These are phyloP conservation scores for Odontesthes bonariensis DNA, from an alignment of 2,113 vertebrate genomes.

Conservation along the genomic window DNA sequence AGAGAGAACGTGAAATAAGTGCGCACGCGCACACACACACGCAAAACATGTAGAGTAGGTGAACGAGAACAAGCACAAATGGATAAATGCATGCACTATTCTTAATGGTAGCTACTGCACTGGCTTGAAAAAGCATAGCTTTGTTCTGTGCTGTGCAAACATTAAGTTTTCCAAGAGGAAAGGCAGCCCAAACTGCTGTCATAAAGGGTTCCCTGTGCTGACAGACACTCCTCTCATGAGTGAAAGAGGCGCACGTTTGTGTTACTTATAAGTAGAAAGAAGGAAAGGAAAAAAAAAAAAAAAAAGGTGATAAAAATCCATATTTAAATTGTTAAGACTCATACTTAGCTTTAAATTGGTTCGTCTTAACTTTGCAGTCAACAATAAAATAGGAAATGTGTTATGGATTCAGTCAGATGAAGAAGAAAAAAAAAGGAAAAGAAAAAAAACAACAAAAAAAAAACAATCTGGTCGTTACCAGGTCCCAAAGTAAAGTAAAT, in stretches of 20 bases:
- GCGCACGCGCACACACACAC: background rate
- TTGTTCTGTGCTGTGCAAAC: slow-evolving; percentile 55
- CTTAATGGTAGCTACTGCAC: slow-evolving; percentile 3
- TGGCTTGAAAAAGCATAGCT: slow-evolving; percentile 5
- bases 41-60: background rate
- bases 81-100: background rate
- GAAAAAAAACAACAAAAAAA: too few species aligned
- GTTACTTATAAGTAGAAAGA: slow-evolving; percentile 6
- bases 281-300: background rate
- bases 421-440: too few species aligned
- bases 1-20: background rate
- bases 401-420: too few species aligned
- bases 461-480: too few species aligned
- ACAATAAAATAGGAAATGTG: too few species aligned
- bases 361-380: too few species aligned
- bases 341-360: too few species aligned
- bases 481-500: too few species aligned
- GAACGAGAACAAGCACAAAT: background rate
- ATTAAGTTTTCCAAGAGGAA: slow-evolving; percentile 41
- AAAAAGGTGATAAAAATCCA: background rate
- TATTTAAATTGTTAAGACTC: background rate
- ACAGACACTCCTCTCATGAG: slow-evolving; percentile 2
- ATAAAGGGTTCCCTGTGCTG: slow-evolving; percentile 53
- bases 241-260: slow-evolving; percentile 2
- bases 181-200: slow-evolving; percentile 5